A percentile compares a stretch with the other conserved stretches of the same genome.
Conservation (phyloP, 2,888 invertebrate species). For the Strigamia maritima region DNA sequence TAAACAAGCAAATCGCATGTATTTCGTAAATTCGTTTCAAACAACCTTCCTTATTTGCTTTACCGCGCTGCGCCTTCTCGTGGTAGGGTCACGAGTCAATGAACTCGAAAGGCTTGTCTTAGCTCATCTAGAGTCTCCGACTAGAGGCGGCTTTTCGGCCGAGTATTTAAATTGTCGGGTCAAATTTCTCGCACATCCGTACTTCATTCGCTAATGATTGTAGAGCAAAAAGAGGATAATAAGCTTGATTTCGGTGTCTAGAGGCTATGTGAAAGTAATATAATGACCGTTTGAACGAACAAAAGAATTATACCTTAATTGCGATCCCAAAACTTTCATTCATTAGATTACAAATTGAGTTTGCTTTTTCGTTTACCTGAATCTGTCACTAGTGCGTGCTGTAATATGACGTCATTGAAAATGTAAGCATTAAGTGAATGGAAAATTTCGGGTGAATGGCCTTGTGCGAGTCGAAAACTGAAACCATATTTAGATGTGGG, state of each 20-base stretch:
- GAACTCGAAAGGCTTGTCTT: background rate
- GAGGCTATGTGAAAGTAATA: slow-evolving; percentile 11
- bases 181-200: slow-evolving; percentile 26
- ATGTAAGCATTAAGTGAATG: background rate
- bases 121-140: background rate
- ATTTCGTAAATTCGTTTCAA: background rate
- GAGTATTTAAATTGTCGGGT: background rate
- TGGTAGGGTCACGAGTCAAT: slow-evolving; percentile 3
- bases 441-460: background rate
- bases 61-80: background rate
- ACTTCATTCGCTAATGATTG: background rate
- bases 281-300: background rate
- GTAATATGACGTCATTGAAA: background rate
- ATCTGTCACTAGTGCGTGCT: background rate
- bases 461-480: background rate
- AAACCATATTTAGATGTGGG: background rate
- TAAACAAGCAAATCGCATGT: background rate
- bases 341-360: background rate
- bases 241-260: background rate
- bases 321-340: background rate
- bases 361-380: background rate
- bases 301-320: slow-evolving; percentile 14
- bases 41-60: background rate
- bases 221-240: background rate
- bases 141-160: background rate